These are phyloP conservation scores for Tipula lateralis DNA, from an alignment of 2,888 invertebrate genomes.

Conservation along the genomic window DNA sequence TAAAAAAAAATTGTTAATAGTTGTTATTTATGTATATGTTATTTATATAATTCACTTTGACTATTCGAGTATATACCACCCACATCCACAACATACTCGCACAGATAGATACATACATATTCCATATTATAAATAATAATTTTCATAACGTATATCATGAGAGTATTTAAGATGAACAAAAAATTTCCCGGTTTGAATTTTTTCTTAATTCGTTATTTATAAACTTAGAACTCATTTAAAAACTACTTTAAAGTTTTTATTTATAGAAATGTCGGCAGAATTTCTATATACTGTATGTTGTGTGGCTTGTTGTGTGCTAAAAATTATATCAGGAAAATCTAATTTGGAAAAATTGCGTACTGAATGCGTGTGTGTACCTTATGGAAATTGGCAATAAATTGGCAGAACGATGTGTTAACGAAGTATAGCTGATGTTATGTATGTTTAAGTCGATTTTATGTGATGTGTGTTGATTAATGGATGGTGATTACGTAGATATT, in stretches of 20 bases:
- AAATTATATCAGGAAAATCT: not conserved
- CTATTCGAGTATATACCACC: not conserved
- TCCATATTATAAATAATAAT: not conserved
- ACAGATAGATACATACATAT: not conserved
- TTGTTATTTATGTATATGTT: not conserved
- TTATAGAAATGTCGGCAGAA: not conserved
- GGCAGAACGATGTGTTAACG: too few relatives aligned
- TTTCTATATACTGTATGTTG: not conserved
- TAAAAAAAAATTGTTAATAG: not conserved
- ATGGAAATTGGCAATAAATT: too few relatives aligned
- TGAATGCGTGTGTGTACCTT: not conserved
- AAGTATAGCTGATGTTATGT: too few relatives aligned
- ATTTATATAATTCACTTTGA: not conserved
- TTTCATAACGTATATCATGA: not conserved
- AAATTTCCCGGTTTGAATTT: not conserved
- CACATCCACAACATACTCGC: slow-evolving; percentile 6
- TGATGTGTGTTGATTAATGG: too few relatives aligned
- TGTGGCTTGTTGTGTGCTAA: not conserved
- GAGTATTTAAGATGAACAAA: not conserved
- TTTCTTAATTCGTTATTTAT: not conserved
- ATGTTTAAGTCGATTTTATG: too few relatives aligned
- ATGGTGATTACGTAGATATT: too few relatives aligned
- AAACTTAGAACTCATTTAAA: not conserved
- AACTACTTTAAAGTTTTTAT: not conserved
- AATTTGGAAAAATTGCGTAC: not conserved